Base-by-base conservation (phyloP, 2,113 vertebrate genomes). In the Mastomys natalensis region DNA sequence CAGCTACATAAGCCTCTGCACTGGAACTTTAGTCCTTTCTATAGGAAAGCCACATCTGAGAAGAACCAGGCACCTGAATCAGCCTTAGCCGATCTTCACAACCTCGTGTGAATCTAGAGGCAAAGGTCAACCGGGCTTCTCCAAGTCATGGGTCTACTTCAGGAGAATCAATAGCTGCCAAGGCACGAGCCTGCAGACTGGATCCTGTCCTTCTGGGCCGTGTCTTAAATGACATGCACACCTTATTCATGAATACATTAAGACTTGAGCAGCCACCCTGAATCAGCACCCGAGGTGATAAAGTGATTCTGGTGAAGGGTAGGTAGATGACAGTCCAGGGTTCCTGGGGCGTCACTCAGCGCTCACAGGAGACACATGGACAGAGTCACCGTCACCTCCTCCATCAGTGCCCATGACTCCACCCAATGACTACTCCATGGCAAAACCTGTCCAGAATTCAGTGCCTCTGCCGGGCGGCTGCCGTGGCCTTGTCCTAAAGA, bases 21-120 rank as follows among this genome's bases (percentile, higher is more conserved):
- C 62, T 58, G 9, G 85, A 51, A 89, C 77, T 91, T 95, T 43
- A 70, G 48, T n/a, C 48, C 48, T 55, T 92, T 87, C 43, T 55
- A 72, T 37, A 77, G 48, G 86, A 96, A 96, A 96, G 68, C 55
- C n/a, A 80, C 87, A 76, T 81, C 58, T 91, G 51, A 94, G n/a
- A 43, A 78, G 73, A 97, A 86, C 40, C 66, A 15, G 45, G 16
- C 60, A 77, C 62, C 86, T 90, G 92, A 88, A 64, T 60, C 29
- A 55, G 37, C 84, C 7, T 91, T 86, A 60, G 34, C 7, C 70
- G 43, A 51, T 72, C 43, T 90, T 88, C 45, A 81, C 60, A 90
- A 87, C 72, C 22, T 11, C 37, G 10, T 55, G 40, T 87, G 90
- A 94, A 19, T 86, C 31, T 62, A 81, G n/a, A 55, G 68, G 77